Evolutionary conservation across 2,113 vertebrate genomes (phyloP), one percentile per base, ranked within the genome.

Genomic region (Hippoglossus stenolepis): DNA sequence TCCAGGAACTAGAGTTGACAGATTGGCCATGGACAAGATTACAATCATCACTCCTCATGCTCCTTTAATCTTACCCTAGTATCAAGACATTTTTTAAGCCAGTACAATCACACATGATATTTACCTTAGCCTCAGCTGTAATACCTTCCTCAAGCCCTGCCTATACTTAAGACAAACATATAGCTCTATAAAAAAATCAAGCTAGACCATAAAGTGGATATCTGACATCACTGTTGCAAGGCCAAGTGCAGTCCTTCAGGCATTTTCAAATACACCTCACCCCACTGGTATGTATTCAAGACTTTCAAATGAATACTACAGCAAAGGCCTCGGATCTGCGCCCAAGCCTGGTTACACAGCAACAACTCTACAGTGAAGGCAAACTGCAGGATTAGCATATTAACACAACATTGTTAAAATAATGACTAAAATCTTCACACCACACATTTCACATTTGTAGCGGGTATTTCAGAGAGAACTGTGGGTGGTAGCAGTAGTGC

Each of bases 401-500:
- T 8, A 45, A 45, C 28, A 47, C 11, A 49, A 80, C 18, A 70
- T 13, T 80, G 17, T 10, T 17, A 15, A 28, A 26, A 28, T 54
- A 21, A 54, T 24, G 11, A 57, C 21, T 24, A 11, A 23, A 72
- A 68, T 28, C 35, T 31, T 13, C 68, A 74, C 20, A 21, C 6
- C 47, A 65, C 64, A 26, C 23, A 65, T 72, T 77, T 88, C 61
- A 80, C 76, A 61, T 77, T 73, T 73, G 67, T 28, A 77, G n/a
- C 68, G 79, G 82, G 67, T 87, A 85, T 77, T 84, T 87, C 60
- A 85, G 79, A 82, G 82, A 75, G 61, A 40, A 23, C 43, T 73
- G 90, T 89, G 85, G 90, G 89, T 63, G 88, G 91, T 49, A 68
- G 81, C 70, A 61, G 81, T 8, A 8, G 70, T 73, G 79, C 65